Evolutionary conservation across 2,888 invertebrate genomes (phyloP).

Genomic region (Machimus atricapillus): DNA sequence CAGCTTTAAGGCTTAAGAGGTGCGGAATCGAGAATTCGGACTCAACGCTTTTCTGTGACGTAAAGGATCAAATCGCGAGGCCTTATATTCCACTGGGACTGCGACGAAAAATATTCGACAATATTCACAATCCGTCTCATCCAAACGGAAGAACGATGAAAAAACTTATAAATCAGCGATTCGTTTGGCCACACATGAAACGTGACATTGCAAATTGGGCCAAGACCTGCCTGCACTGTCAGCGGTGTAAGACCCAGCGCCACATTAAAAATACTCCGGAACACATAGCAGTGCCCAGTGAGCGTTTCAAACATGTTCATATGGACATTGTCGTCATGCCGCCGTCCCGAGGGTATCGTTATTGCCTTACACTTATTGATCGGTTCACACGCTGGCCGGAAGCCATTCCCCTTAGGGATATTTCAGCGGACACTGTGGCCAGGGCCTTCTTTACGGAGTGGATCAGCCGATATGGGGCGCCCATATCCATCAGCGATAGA

Average conservation of each 20-base stretch:
- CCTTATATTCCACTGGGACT: no score
- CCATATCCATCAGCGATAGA: no score
- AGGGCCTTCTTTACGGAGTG: no score
- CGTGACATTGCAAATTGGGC: slow-evolving; percentile 26
- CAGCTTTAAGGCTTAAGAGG: no score
- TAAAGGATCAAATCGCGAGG: no score
- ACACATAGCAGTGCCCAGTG: slow-evolving; percentile 15
- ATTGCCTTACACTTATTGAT: slow-evolving; percentile 7
- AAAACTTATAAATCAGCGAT: slow-evolving; percentile 6
- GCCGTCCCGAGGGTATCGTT: neutral
- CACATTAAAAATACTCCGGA: slow-evolving; percentile 8
- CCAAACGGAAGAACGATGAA: slow-evolving; percentile 9
- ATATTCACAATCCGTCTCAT: slow-evolving; percentile 17
- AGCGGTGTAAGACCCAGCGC: neutral
- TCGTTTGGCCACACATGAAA: slow-evolving; percentile 41
- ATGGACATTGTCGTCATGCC: neutral
- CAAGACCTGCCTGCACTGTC: slow-evolving; percentile 25
- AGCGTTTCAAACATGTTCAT: neutral
- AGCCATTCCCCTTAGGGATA: no score
- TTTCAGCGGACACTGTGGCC: no score
- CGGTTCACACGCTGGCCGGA: no score
- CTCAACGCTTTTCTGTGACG: no score
- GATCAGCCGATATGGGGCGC: no score
- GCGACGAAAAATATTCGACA: slow-evolving; percentile 15
- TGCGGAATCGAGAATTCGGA: no score